A percentile compares a stretch with the other conserved stretches of the same genome.
Evolutionary conservation across 2,888 invertebrate species (phyloP).

Genomic region (Eupithecia subumbrata): DNA sequence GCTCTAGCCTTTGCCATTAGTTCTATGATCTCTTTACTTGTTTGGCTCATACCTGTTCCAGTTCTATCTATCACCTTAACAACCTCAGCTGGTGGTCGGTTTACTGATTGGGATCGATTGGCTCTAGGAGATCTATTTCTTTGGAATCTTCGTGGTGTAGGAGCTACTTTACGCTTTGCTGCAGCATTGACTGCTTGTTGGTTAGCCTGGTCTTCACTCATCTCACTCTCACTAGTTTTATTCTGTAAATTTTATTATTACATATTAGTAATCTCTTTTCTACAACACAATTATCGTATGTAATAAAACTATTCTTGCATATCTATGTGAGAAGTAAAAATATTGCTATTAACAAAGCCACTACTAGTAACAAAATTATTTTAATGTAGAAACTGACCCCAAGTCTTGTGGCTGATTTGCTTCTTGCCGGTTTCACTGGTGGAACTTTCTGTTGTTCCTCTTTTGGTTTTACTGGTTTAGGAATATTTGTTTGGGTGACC

Average conservation of each 20-base stretch:
- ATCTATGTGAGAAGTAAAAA: slow-evolving; percentile 67
- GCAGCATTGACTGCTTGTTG: slow-evolving; percentile 59
- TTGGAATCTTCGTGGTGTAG: slow-evolving; percentile 74
- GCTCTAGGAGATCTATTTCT: slow-evolving; percentile 75
- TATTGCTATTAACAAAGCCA: slow-evolving; percentile 75
- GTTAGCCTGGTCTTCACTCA: slow-evolving; percentile 79
- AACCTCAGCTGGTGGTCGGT: slow-evolving; percentile 68
- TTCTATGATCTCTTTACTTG: slow-evolving; percentile 78
- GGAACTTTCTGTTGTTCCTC: slow-evolving; percentile 68
- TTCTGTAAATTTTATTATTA: slow-evolving; percentile 80
- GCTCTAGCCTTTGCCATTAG: slow-evolving; percentile 79
- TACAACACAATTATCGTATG: slow-evolving; percentile 49
- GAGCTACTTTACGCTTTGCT: slow-evolving; percentile 70
- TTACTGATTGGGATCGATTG: slow-evolving; percentile 84
- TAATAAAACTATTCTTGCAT: slow-evolving; percentile 50
- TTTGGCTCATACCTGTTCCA: slow-evolving; percentile 76
- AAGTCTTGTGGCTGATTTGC: slow-evolving; percentile 79
- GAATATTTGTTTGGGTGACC: slow-evolving; percentile 47
- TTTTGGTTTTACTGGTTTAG: slow-evolving; percentile 57
- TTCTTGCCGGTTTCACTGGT: slow-evolving; percentile 79
- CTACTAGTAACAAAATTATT: slow-evolving; percentile 68
- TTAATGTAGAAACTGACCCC: slow-evolving; percentile 80
- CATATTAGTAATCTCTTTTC: slow-evolving; percentile 66
- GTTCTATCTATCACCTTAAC: slow-evolving; percentile 65
- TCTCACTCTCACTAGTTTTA: slow-evolving; percentile 84